Base-by-base conservation (phyloP, 2,888 invertebrate species). In the Isoperla grammatica region DNA sequence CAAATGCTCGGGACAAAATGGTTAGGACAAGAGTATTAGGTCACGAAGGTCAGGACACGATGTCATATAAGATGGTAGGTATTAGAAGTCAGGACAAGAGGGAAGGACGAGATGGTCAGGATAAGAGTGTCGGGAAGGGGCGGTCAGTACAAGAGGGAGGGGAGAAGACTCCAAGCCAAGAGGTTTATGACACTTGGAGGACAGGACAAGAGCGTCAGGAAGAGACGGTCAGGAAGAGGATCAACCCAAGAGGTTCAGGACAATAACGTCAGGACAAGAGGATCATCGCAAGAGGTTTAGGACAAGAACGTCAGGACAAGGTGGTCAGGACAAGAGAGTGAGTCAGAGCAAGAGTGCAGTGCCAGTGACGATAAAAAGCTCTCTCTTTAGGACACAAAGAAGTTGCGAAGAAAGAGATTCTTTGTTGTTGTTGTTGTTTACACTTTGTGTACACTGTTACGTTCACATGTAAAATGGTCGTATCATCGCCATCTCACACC, bases 221-320 rank as follows among this genome's bases (percentile, higher is more conserved):
- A n/a, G n/a, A 87, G 87, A 1, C 77, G 92, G 92, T 75, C 43
- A 72, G 76, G 15, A 81, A 88, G 0, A 90, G 90, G 70, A 29
- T 70, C 71, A 1, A 85, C 76, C 86, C 13, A 77, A 82, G 43
- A 76, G 91, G 19, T 77, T 91, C 6, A 72, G 83, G n/a, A 74
- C 79, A 1, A 78, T 87, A 39, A 87, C 86, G 1, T 77, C 91
- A 42, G 72, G 76, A 15, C 81, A 88, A 0, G 90, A 90, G 70
- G n/a, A n/a, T n/a, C n/a, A n/a, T n/a, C n/a, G n/a, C n/a, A n/a
- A n/a, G n/a, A n/a, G n/a, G n/a, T n/a, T n/a, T 85, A 85, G 2
- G 75, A 90, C 8, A 76, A 83, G 5, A 90, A 91, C 0, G 79
- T 79, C 64, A 92, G 88, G 88, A n/a, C n/a, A n/a, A 91, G 91